Base-by-base conservation (phyloP, 1,140 invertebrate species). In the Drosophila tropicalis region DNA sequence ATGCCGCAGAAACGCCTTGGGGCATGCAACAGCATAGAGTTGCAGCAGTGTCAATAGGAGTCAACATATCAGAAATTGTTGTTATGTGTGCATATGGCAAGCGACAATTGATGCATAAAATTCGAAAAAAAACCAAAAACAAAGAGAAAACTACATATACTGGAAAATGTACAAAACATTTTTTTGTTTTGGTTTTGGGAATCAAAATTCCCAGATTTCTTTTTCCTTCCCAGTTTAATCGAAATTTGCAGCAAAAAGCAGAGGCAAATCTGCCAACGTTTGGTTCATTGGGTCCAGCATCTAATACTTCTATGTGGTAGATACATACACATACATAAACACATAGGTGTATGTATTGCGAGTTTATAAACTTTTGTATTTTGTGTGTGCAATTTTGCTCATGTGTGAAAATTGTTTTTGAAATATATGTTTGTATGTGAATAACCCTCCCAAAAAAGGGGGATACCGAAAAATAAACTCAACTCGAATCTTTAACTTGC, bases 401-500 rank as follows among this genome's bases (percentile, higher is more conserved):
- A 76, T 71, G 74, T 70, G 73, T 66, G 75, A 67, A 78, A 78
- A 78, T 78, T 78, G 76, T 74, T 67, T 72, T 63, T 75, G 56
- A 62, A 76, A 76, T 76, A 34, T 13, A 64, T 74, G 67, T 61
- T 55, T 67, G 73, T 34, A 57, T 39, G 32, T 25, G 41, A 69
- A 60, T 57, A 60, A 60, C 3, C 29, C 29, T 6, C 9, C 7
- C 1, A 41, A 39, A 56, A 34, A 34, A 9, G 22, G 3, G 17
- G 36, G 36, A 3, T 12, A 39, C 36, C 36, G 36, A 10, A 54
- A 39, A 64, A 57, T 40, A 60, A 70, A 70, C 34, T 34, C 62
- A 77, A 63, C 75, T 58, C 41, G 47, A 57, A 77, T 77, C 65
- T 77, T 57, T 58, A 65, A 62, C 62, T 71, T 60, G 62, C 61